Base-by-base conservation (phyloP, 2,113 vertebrate genomes). In the Oxyruncus cristatus region DNA sequence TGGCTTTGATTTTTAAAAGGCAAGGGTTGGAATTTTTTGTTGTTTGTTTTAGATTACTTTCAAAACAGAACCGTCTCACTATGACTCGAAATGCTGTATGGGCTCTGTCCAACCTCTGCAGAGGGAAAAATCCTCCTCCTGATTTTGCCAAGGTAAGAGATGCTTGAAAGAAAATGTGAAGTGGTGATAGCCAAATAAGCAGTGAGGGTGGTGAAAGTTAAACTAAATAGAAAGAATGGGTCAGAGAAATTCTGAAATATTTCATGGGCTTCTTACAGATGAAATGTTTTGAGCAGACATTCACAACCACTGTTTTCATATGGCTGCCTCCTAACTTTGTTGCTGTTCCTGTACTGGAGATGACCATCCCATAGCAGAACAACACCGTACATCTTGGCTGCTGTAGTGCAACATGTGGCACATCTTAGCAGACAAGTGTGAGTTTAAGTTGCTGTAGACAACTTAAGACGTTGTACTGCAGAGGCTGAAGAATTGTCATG, bases 1-100 rank as follows among this genome's bases (percentile, higher is more conserved):
- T 89, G 50, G 32, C 22, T 94, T 86, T 27, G 37, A 27, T 47
- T 46, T 91, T 88, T 77, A 39, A 23, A 75, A 84, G 90, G 5
- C 35, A 61, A 71, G 27, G 14, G 14, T 42, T 83, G 6, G 42
- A 82, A 46, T 86, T 33, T 77, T 73, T 77, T 91, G 18, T 93
- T 91, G 68, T n/a, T 95, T 88, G 61, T 92, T 97, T 92, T 95
- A 99, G 99, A 97, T 97, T 99, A 93, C 98, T 99, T 98, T 99
- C 99, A 89, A 99, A 99, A 98, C 99, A 99, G 97, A 99, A 99
- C 91, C 99, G 99, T 91, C 98, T 99, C 83, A 99, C 99, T 14
- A 99, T 99, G 99, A 99, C 99, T 89, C 98, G 99, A 85, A 99
- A 99, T 79, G 99, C 99, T 47, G 99, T 99, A 68, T 99, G 99